These are phyloP conservation scores for Eristalis arbustorum DNA, from an alignment of 2,888 invertebrate genomes.

Conservation along the genomic window DNA sequence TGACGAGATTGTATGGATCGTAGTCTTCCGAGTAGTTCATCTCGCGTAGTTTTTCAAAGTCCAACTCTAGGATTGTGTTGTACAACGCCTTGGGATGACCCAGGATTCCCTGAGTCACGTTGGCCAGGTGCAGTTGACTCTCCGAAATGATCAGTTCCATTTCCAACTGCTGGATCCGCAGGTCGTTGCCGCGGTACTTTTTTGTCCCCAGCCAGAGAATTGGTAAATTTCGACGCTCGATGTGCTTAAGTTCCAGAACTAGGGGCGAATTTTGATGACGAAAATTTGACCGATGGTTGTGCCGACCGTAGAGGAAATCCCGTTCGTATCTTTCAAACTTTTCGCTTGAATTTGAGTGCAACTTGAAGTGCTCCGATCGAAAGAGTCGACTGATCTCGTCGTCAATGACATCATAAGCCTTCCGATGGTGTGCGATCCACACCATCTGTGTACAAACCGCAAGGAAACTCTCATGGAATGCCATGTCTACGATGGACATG, in stretches of 20 bases:
- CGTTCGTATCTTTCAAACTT: constrained; percentile 74
- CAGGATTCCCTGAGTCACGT: constrained; percentile 77
- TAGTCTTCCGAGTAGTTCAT: constrained; percentile 73
- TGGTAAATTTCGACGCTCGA: constrained; percentile 74
- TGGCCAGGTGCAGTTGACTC: constrained; percentile 75
- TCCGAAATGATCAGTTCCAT: constrained; percentile 77
- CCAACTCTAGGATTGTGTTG: constrained; percentile 75
- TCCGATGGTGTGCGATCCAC: constrained; percentile 78
- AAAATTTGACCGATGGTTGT: constrained; percentile 76
- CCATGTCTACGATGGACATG: constrained; percentile 73
- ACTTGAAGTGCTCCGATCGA: constrained; percentile 77
- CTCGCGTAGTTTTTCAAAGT: constrained; percentile 75
- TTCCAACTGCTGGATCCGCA: constrained; percentile 76
- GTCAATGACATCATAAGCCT: constrained; percentile 76
- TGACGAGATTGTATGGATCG: constrained; percentile 77
- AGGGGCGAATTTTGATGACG: constrained; percentile 77
- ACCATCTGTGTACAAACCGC: constrained; percentile 76
- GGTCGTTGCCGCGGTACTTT: constrained; percentile 78
- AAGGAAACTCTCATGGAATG: constrained; percentile 77
- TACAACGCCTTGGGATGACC: constrained; percentile 77
- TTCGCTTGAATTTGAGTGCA: constrained; percentile 72
- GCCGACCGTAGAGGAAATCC: constrained; percentile 76
- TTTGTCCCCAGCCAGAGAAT: constrained; percentile 78
- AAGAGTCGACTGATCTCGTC: constrained; percentile 78
- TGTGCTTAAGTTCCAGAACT: constrained; percentile 75